phyloP scores from a whole-genome alignment of 2,888 invertebrate genomes.

The Coleophora flavipennella region DNA sequence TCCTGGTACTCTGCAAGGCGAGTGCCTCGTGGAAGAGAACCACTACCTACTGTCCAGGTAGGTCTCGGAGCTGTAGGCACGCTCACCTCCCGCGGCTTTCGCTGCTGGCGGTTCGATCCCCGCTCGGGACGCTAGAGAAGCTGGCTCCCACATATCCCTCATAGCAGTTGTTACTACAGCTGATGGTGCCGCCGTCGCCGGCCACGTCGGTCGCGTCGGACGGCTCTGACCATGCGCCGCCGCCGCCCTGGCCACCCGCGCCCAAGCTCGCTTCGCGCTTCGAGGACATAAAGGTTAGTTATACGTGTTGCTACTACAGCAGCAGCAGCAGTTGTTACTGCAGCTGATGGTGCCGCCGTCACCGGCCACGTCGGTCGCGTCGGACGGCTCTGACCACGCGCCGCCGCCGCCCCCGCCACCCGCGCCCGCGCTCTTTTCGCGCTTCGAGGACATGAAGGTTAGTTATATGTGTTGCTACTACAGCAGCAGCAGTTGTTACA shows the following conservation, averaged over 20 bases:
- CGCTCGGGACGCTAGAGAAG: too few species aligned
- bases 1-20: too few species aligned
- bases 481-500: too few species aligned
- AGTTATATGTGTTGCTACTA: too few species aligned
- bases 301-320: too few species aligned
- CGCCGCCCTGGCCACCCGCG: slow-evolving; percentile 64
- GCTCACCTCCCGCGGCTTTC: too few species aligned
- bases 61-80: too few species aligned
- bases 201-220: slow-evolving; percentile 54
- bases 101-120: too few species aligned
- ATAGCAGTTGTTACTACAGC: slow-evolving; percentile 91
- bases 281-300: slow-evolving; percentile 91
- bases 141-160: too few species aligned
- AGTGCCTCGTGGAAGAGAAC: too few species aligned
- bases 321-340: slow-evolving; percentile 91
- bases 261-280: slow-evolving; percentile 74
- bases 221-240: slow-evolving; percentile 52
- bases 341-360: slow-evolving; percentile 86
- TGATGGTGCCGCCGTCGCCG: slow-evolving; percentile 82
- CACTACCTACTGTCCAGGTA: too few species aligned
- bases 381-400: slow-evolving; percentile 47
- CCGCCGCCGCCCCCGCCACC: slow-evolving; percentile 68
- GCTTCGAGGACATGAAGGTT: slow-evolving; percentile 95
- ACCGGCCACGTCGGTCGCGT: slow-evolving; percentile 50
- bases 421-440: slow-evolving; percentile 62